phyloP scores from a whole-genome alignment of 1,140 invertebrate species.

The Diabrotica virgifera region DNA sequence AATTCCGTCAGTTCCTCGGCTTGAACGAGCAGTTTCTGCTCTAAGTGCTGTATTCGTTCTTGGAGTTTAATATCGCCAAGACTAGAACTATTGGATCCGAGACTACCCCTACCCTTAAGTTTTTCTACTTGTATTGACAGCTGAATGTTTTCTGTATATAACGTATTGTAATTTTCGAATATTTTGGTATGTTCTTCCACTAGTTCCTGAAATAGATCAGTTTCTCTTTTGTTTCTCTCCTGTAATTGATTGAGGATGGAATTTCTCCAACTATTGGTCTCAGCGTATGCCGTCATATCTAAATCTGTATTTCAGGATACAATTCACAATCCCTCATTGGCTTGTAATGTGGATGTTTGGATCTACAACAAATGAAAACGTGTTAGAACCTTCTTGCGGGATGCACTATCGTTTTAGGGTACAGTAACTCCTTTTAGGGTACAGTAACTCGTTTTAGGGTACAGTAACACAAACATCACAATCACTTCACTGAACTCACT shows the following conservation, averaged over 20 bases:
- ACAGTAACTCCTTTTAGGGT: no score
- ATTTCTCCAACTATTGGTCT: constrained; percentile 53
- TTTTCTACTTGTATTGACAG: constrained; percentile 81
- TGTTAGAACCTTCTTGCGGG: neutral
- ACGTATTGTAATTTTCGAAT: constrained; percentile 75
- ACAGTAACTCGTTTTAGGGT: neutral
- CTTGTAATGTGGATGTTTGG: neutral
- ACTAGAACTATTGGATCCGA: constrained; percentile 26
- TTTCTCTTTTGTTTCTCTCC: constrained; percentile 58
- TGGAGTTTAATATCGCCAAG: constrained; percentile 31
- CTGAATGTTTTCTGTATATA: constrained; percentile 80
- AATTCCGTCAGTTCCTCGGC: constrained; percentile 91
- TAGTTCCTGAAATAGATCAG: constrained; percentile 59
- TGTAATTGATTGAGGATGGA: constrained; percentile 57
- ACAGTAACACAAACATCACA: constrained; percentile 17
- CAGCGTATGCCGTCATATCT: neutral
- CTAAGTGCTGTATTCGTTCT: constrained; percentile 62
- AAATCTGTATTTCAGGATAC: no score
- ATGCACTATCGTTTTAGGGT: neutral
- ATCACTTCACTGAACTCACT: neutral
- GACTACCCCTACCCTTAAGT: constrained; percentile 54
- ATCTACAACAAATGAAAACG: constrained; percentile 19
- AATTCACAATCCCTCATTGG: no score
- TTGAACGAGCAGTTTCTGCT: constrained; percentile 80
- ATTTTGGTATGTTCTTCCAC: constrained; percentile 73